Conservation (phyloP, 1,140 invertebrate species). For the Acyrthosiphon pisum region DNA sequence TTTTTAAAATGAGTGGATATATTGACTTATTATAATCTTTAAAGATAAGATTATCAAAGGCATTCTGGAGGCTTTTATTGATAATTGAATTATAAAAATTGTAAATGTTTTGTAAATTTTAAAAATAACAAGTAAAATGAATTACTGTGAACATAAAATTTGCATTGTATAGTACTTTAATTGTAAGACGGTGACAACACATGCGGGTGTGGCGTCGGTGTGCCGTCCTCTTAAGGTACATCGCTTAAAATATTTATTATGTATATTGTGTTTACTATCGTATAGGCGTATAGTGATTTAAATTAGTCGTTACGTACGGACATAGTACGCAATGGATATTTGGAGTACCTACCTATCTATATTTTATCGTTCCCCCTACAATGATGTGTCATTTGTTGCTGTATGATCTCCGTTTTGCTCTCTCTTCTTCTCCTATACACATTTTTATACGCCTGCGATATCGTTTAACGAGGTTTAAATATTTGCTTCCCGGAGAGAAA, state of each 20-base stretch:
- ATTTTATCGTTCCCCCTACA: not conserved
- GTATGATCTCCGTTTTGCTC: not conserved
- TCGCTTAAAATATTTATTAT: not conserved
- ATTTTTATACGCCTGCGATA: not conserved
- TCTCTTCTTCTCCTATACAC: not conserved
- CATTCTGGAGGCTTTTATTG: no score
- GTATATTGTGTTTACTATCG: not conserved
- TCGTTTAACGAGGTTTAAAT: constrained; percentile 29
- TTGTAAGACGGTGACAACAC: not conserved
- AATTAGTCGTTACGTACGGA: not conserved
- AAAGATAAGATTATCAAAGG: no score
- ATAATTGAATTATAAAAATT: no score
- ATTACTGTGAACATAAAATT: not conserved
- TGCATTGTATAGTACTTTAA: not conserved
- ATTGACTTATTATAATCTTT: no score
- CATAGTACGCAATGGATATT: not conserved
- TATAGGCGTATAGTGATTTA: constrained; percentile 20
- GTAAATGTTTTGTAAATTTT: no score
- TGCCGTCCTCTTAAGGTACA: not conserved
- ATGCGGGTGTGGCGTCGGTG: no score
- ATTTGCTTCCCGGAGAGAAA: constrained; percentile 14
- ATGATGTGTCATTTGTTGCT: not conserved
- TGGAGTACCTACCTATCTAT: not conserved
- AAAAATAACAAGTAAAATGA: not conserved
- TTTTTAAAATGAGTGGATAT: no score